phyloP scores from a whole-genome alignment of 2,888 invertebrate genomes.

The Calameuta pallipes region DNA sequence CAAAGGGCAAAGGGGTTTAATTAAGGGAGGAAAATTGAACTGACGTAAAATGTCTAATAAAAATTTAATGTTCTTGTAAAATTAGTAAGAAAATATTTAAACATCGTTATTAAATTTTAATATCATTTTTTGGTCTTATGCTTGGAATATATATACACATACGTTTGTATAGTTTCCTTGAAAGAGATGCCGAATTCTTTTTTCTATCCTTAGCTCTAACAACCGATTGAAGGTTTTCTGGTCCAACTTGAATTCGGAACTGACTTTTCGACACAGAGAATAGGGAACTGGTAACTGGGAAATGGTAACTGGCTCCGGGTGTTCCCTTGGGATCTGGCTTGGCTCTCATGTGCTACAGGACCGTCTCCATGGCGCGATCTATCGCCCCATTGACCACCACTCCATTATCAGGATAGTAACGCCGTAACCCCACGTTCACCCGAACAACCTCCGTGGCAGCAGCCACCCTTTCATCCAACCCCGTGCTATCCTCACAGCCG shows the following conservation, averaged over 20 bases:
- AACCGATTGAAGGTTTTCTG: background rate
- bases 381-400: slow-evolving; percentile 59
- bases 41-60: background rate
- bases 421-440: slow-evolving; percentile 47
- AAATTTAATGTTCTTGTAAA: background rate
- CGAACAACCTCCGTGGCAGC: slow-evolving; percentile 23
- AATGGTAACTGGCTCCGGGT: background rate
- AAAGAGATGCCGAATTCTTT: background rate
- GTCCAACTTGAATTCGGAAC: background rate
- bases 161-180: background rate
- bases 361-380: slow-evolving; percentile 48
- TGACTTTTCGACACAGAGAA: background rate
- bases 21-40: background rate
- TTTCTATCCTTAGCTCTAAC: background rate
- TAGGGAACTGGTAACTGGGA: background rate
- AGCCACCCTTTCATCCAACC: slow-evolving; percentile 22
- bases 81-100: background rate
- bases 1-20: background rate
- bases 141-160: too few relatives aligned
- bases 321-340: slow-evolving; percentile 44
- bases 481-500: slow-evolving; percentile 53
- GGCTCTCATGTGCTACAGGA: slow-evolving; percentile 42
- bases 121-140: background rate
- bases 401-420: slow-evolving; percentile 59
- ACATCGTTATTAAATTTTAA: too few relatives aligned